Base-by-base conservation (phyloP, 2,113 vertebrate genomes). In the Piaya cayana region DNA sequence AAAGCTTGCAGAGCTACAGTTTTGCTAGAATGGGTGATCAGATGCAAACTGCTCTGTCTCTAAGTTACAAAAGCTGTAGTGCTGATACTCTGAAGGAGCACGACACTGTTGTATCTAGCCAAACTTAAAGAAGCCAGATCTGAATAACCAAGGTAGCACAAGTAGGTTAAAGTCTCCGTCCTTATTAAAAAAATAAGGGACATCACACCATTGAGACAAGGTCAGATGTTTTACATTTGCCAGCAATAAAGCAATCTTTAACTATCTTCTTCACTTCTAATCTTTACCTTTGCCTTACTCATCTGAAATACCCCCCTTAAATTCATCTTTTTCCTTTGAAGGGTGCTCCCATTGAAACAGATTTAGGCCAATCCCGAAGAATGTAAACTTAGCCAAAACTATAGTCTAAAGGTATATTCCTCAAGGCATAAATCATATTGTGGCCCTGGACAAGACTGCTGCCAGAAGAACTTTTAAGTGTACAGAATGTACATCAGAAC, bases 381-480 rank as follows among this genome's bases (percentile, higher is more conserved):
- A 92, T 26, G 93, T 82, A 53, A 77, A 83, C 27, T 86, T 50
- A 74, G 47, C 42, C 4, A 8, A 92, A 88, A 64, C 10, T 37
- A 71, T 42, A 77, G 62, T 30, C 75, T 85, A n/a, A 87, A 78
- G 39, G 29, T 79, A 32, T 36, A 77, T 10, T n/a, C 39, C 67
- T 62, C 15, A 11, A 82, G 63, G 78, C 67, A 88, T 43, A 50
- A 8, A 64, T 32, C 25, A 65, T n/a, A 77, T 15, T 49, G n/a
- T 76, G 56, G 75, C 16, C 67, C 68, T 43, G 49, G 70, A 74
- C 52, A 72, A 71, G 92, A 49, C 52, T 72, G 64, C 56, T 81
- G 37, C 50, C 77, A 81, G 69, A 85, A 85, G 36, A 59, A 75
- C 30, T 71, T 56, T 70, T 37, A 63, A 39, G 36, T 22, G 21